phyloP scores from a whole-genome alignment of 1,140 invertebrate species.

The Muscidifurax raptorellus region DNA sequence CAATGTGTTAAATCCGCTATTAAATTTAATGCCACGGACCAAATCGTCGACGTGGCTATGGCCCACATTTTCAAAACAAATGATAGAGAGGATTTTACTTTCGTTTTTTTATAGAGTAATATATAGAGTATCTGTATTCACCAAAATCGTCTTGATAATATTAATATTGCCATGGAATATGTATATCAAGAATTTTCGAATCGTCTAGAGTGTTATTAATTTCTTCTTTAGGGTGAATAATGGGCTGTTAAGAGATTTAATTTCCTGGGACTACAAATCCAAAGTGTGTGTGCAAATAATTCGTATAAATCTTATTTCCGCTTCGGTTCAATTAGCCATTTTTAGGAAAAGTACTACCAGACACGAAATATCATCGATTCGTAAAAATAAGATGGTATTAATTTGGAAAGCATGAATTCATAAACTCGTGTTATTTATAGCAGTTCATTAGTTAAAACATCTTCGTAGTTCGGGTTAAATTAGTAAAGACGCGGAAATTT shows the following conservation, averaged over 20 bases:
- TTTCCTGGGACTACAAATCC: neutral
- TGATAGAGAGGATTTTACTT: neutral
- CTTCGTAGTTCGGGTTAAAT: no score
- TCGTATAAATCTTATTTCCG: neutral
- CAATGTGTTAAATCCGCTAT: constrained; percentile 23
- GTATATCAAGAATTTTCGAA: neutral
- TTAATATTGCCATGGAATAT: neutral
- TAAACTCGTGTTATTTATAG: no score
- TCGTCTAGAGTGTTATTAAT: neutral
- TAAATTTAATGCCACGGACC: neutral
- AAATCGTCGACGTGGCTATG: neutral
- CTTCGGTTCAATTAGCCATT: neutral
- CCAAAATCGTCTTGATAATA: neutral
- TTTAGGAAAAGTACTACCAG: no score
- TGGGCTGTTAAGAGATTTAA: neutral
- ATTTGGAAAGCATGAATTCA: no score
- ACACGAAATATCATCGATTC: no score
- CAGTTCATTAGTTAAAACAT: no score
- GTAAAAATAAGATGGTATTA: no score
- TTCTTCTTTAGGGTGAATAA: neutral
- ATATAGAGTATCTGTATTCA: neutral
- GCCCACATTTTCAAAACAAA: neutral
- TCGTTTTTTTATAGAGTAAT: neutral
- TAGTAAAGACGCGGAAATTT: no score
- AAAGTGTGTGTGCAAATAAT: neutral